Conservation (phyloP, 1,140 invertebrate species). For the Oncopeltus fasciatus region DNA sequence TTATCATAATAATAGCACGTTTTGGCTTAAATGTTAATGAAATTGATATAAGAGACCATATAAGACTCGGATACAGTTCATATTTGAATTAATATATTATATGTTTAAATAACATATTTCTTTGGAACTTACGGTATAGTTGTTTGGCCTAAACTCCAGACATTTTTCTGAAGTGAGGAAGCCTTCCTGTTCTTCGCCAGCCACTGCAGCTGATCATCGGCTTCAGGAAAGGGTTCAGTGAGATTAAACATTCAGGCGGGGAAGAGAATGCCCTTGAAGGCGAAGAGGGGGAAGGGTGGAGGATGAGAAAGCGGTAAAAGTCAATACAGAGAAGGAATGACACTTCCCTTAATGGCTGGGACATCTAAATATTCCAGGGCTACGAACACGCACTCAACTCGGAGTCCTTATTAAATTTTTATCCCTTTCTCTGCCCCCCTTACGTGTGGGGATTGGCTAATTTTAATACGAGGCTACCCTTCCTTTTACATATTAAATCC, state of each 20-base stretch:
- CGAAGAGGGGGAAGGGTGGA: neutral
- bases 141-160: neutral
- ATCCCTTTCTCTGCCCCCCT: conserved; percentile 12
- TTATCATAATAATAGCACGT: too few relatives aligned
- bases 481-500: neutral
- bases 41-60: too few relatives aligned
- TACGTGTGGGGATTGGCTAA: conserved; percentile 16
- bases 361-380: conserved; percentile 15
- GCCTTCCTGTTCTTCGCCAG: neutral
- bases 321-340: conserved; percentile 17
- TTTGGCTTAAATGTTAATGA: too few relatives aligned
- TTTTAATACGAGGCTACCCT: conserved; percentile 14
- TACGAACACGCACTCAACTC: conserved; percentile 9
- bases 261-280: neutral
- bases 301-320: conserved; percentile 12
- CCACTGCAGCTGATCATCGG: neutral
- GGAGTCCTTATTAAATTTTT: conserved; percentile 11
- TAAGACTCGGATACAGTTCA: too few relatives aligned
- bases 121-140: neutral
- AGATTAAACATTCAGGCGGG: neutral
- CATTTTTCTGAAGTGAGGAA: neutral
- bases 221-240: neutral
- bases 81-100: too few relatives aligned
- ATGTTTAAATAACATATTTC: too few relatives aligned
- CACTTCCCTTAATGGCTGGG: conserved; percentile 15